Percentiles rank a stretch among this genome's conserved stretches.
phyloP scores from a whole-genome alignment of 2,113 vertebrate species.

The Rhinolophus ferrumequinum region DNA sequence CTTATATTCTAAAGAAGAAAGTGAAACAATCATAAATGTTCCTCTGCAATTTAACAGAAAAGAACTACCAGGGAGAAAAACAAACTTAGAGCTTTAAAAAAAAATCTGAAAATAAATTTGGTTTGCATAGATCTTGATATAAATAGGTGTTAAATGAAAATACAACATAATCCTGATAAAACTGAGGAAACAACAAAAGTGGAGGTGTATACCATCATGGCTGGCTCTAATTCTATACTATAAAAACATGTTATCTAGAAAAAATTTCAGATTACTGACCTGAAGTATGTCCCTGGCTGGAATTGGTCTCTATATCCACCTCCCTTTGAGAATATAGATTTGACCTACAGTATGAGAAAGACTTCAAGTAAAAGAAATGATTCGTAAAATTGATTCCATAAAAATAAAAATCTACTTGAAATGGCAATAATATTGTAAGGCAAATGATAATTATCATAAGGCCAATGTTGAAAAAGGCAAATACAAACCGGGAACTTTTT shows the following conservation, averaged over 20 bases:
- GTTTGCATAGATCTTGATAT: not conserved
- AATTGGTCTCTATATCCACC: not conserved
- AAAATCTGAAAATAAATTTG: not conserved
- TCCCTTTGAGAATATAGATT: not conserved
- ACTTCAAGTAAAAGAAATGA: not conserved
- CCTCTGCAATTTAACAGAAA: not conserved
- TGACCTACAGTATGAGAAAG: not conserved
- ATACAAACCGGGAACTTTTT: not conserved
- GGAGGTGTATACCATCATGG: not conserved
- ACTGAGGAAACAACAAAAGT: not conserved
- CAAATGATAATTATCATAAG: not conserved
- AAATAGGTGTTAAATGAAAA: not conserved
- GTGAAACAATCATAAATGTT: not conserved
- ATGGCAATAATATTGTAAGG: not conserved
- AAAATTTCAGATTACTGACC: not conserved
- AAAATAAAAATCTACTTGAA: not conserved
- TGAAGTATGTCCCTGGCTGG: not conserved
- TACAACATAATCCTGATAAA: not conserved
- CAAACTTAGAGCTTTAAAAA: not conserved
- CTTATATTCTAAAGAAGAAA: conserved; percentile 11
- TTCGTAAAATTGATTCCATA: not conserved
- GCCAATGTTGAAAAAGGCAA: not conserved
- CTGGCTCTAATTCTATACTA: not conserved
- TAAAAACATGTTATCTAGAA: not conserved
- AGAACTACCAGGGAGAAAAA: not conserved